phyloP scores from a whole-genome alignment of 1,140 invertebrate genomes.

The Apis cerana region DNA sequence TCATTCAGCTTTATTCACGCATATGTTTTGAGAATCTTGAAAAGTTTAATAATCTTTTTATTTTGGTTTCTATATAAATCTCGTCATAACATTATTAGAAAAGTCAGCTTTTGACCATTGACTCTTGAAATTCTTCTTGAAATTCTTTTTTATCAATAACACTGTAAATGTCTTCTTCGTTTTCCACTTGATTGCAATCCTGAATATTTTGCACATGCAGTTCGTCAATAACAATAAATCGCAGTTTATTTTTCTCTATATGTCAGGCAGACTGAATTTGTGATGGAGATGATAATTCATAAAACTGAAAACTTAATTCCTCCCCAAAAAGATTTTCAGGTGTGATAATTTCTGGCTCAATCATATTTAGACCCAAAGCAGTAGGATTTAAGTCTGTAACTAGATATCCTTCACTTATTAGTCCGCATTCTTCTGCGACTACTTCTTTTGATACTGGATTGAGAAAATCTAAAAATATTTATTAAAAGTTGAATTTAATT shows the following conservation, averaged over 20 bases:
- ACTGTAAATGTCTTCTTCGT: conserved; percentile 1
- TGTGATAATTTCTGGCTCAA: conserved; percentile 80
- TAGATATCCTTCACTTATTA: conserved; percentile 80
- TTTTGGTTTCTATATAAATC: conserved; percentile 3
- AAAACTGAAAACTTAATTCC: conserved; percentile 83
- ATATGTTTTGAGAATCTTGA: not conserved
- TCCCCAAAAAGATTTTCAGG: conserved; percentile 82
- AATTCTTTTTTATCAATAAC: conserved; percentile 13
- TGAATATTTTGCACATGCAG: conserved; percentile 62
- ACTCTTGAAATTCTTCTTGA: conserved; percentile 14
- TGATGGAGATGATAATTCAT: conserved; percentile 78
- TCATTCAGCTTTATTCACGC: not conserved
- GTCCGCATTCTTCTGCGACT: conserved; percentile 83
- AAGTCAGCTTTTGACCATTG: conserved; percentile 44
- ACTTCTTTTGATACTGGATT: conserved; percentile 83
- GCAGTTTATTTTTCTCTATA: conserved; percentile 63
- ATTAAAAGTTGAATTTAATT: not conserved
- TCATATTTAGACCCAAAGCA: conserved; percentile 80
- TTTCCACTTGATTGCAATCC: conserved; percentile 20
- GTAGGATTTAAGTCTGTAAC: conserved; percentile 82
- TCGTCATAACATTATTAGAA: not conserved
- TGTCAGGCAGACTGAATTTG: conserved; percentile 80
- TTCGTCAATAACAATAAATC: conserved; percentile 68
- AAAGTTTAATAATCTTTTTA: not conserved
- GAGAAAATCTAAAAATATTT: conserved; percentile 80